phyloP scores from a whole-genome alignment of 92 coral and sea anemone genomes.

The Epizoanthus ramosus region DNA sequence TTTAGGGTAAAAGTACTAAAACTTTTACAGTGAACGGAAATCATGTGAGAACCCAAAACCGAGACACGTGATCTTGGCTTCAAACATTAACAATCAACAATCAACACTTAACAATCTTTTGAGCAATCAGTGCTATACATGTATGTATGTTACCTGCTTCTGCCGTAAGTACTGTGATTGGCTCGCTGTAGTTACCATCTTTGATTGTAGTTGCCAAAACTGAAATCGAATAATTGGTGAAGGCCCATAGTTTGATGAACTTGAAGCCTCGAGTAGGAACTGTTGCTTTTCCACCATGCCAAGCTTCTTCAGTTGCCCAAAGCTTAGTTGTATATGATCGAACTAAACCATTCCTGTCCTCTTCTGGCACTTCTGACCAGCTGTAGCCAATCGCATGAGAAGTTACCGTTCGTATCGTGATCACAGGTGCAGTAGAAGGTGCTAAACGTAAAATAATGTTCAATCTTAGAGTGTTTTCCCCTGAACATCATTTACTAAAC shows the following conservation, averaged over 20 bases:
- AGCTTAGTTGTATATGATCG: slow-evolving; percentile 11
- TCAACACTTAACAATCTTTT: too few species aligned
- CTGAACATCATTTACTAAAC: too few species aligned
- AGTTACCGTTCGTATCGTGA: background rate
- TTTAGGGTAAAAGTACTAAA: too few species aligned
- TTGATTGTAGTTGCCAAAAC: slow-evolving; percentile 17
- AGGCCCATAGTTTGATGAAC: background rate
- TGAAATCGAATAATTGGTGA: slow-evolving; percentile 8
- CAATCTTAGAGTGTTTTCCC: too few species aligned
- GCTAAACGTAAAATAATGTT: background rate
- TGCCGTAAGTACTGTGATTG: slow-evolving; percentile 9
- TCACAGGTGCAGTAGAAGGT: slow-evolving; percentile 20
- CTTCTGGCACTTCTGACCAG: slow-evolving; percentile 24
- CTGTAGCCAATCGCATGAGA: background rate
- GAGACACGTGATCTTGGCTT: too few species aligned
- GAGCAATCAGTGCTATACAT: background rate
- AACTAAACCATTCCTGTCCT: slow-evolving; percentile 4
- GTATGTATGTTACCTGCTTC: background rate
- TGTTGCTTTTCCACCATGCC: background rate
- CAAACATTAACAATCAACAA: too few species aligned
- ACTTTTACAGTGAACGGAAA: too few species aligned
- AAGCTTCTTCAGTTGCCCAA: slow-evolving; percentile 1
- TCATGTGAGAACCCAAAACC: too few species aligned
- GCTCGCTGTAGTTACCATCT: slow-evolving; percentile 24
- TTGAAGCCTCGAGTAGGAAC: background rate